Conservation (phyloP, 2,888 invertebrate species). For the Biston betularia region DNA sequence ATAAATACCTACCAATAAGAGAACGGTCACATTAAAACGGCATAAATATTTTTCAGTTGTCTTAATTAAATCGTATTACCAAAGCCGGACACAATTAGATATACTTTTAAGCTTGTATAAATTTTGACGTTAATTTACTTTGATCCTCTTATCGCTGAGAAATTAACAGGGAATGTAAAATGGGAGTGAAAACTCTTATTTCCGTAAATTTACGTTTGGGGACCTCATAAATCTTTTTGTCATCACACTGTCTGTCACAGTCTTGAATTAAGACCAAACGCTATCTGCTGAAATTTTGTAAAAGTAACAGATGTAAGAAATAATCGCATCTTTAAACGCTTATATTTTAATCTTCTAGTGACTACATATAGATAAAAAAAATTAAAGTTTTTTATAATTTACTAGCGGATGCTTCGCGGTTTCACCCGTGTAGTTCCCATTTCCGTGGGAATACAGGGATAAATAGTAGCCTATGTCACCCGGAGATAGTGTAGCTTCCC, state of each 20-base stretch:
- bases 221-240: slow-evolving; percentile 38
- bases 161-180: slow-evolving; percentile 46
- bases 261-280: neutral
- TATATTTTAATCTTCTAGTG: no score
- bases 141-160: slow-evolving; percentile 49
- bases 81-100: slow-evolving; percentile 45
- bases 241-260: slow-evolving; percentile 23
- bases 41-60: neutral
- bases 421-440: no score
- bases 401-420: no score
- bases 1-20: no score
- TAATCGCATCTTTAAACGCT: no score
- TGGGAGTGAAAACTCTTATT: slow-evolving; percentile 12
- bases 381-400: no score
- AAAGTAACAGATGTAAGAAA: neutral
- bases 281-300: neutral
- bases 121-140: slow-evolving; percentile 50
- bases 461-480: no score
- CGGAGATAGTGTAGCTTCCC: no score
- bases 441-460: no score
- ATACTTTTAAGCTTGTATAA: slow-evolving; percentile 46
- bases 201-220: slow-evolving; percentile 21
- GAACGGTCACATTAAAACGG: no score
- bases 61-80: slow-evolving; percentile 47
- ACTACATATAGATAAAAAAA: no score